phyloP scores from a whole-genome alignment of 2,888 invertebrate species.

The Agriopis marginaria region DNA sequence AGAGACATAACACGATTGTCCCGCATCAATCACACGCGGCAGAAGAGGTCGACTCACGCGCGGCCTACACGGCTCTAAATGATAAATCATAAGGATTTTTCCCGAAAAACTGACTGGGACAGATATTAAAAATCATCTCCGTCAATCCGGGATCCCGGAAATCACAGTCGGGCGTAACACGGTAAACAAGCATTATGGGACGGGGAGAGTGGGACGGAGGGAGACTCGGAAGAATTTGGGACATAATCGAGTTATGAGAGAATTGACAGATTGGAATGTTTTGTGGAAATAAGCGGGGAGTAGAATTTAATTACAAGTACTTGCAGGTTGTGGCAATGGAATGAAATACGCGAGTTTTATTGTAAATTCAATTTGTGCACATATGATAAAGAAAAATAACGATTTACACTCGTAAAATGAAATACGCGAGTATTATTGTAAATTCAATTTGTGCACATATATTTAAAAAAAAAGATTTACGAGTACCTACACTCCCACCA shows the following conservation, averaged over 20 bases:
- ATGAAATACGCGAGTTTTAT: neutral
- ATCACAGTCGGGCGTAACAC: slow-evolving; percentile 39
- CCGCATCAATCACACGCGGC: slow-evolving; percentile 29
- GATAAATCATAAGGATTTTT: slow-evolving; percentile 44
- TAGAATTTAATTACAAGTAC: slow-evolving; percentile 29
- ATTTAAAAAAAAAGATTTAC: too few species aligned
- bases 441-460: neutral
- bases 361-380: neutral
- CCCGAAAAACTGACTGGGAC: slow-evolving; percentile 41
- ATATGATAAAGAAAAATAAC: neutral
- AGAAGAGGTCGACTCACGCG: slow-evolving; percentile 32
- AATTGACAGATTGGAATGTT: slow-evolving; percentile 40
- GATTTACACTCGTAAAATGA: neutral
- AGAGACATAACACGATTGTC: slow-evolving; percentile 30
- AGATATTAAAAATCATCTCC: slow-evolving; percentile 50
- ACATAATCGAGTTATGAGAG: slow-evolving; percentile 40
- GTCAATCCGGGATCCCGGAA: slow-evolving; percentile 44
- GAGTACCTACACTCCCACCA: too few species aligned
- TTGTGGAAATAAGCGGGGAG: slow-evolving; percentile 33
- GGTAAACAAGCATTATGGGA: slow-evolving; percentile 40
- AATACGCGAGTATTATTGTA: neutral
- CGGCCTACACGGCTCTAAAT: slow-evolving; percentile 33
- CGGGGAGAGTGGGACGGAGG: slow-evolving; percentile 7
- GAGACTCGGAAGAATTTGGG: slow-evolving; percentile 27
- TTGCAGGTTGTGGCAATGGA: neutral